phyloP scores from a whole-genome alignment of 2,113 vertebrate species.

The Zonotrichia leucophrys region DNA sequence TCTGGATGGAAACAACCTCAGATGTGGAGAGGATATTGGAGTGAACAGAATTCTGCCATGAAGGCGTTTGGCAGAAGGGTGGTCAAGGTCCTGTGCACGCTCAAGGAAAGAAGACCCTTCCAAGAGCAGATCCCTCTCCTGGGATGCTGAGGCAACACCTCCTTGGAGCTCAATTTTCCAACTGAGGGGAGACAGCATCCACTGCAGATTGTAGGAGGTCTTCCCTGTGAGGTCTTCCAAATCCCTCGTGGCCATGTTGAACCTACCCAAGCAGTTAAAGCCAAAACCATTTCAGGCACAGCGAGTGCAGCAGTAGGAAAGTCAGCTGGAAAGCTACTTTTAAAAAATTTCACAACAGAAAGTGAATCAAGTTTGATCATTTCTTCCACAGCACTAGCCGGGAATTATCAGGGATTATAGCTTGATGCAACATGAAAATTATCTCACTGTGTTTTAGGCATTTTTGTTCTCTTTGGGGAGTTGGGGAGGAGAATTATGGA shows the following conservation, averaged over 20 bases:
- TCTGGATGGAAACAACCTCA: not conserved
- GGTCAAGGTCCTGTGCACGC: not conserved
- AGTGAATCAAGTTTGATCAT: not conserved
- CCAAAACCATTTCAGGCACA: conserved; percentile 11
- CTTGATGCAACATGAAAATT: not conserved
- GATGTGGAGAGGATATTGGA: not conserved
- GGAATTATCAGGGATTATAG: conserved; percentile 13
- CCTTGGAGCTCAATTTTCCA: not conserved
- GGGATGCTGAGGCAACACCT: not conserved
- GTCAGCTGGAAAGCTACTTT: conserved; percentile 20
- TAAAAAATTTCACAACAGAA: not conserved
- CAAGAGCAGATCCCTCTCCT: not conserved
- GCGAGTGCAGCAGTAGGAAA: not conserved
- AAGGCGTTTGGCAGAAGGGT: not conserved
- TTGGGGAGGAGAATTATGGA: not conserved
- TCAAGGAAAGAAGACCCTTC: not conserved
- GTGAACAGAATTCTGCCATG: not conserved
- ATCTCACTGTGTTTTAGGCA: not conserved
- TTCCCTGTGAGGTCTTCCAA: conserved; percentile 52
- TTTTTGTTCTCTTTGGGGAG: not conserved
- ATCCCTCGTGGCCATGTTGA: not conserved
- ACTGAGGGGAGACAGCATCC: not conserved
- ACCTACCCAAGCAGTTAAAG: not conserved
- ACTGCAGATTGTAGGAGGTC: conserved; percentile 35
- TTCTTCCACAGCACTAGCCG: not conserved